These are phyloP conservation scores for Ceriagrion tenellum DNA, from an alignment of 2,888 invertebrate species.

Conservation along the genomic window DNA sequence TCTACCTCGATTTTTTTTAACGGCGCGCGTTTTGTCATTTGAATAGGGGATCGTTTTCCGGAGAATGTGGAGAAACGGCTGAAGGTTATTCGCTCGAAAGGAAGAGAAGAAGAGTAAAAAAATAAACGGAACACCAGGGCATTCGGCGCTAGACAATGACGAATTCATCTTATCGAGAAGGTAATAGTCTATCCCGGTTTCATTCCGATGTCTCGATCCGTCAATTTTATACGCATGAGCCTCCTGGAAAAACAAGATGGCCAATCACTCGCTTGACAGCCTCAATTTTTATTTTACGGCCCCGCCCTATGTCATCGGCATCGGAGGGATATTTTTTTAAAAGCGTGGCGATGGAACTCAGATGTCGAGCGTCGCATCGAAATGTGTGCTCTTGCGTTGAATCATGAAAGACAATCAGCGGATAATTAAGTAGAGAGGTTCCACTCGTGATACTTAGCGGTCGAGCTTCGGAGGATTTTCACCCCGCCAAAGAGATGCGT, in stretches of 20 bases:
- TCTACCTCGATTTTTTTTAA: not conserved
- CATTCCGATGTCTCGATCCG: constrained; percentile 57
- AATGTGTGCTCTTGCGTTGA: not conserved
- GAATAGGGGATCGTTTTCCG: constrained; percentile 36
- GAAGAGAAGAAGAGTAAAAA: not conserved
- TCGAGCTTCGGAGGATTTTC: too few species aligned
- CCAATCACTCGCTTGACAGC: not conserved
- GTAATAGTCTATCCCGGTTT: constrained; percentile 60
- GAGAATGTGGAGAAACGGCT: not conserved
- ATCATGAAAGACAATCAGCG: not conserved
- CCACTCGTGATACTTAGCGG: too few species aligned
- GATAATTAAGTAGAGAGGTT: too few species aligned
- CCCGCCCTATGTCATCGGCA: not conserved
- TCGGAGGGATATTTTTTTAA: not conserved
- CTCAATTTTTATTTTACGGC: not conserved
- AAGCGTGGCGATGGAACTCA: not conserved
- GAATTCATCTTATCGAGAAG: constrained; percentile 50
- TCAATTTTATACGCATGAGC: constrained; percentile 35
- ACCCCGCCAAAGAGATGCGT: too few species aligned
- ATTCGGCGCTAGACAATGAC: constrained; percentile 34
- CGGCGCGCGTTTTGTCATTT: constrained; percentile 26
- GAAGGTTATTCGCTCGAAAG: not conserved
- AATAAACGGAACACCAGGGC: not conserved
- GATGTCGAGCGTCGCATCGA: not conserved
- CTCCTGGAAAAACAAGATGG: constrained; percentile 57